phyloP scores from a whole-genome alignment of 2,797 vertebrate genomes.

The Falco novaeseelandiae region DNA sequence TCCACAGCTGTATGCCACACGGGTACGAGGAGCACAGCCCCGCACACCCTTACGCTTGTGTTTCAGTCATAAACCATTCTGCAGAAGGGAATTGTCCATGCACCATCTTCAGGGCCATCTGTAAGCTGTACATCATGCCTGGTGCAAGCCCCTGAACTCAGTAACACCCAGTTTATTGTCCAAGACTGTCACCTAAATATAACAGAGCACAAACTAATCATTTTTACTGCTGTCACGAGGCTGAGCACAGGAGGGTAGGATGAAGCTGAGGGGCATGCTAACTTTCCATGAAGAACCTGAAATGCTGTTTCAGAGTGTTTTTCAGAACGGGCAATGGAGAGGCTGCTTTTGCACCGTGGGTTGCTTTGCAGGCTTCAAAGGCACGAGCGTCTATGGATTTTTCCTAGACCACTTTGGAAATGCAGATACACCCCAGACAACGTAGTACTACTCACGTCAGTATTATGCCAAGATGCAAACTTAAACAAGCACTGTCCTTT shows the following conservation, averaged over 20 bases:
- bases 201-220: constrained; percentile 27
- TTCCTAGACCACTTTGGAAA: neutral
- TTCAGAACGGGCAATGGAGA: neutral
- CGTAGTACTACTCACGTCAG: neutral
- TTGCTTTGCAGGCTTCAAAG: neutral
- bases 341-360: neutral
- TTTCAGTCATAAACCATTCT: neutral
- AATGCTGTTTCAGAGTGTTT: neutral
- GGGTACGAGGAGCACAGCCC: neutral
- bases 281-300: neutral
- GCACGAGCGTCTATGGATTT: neutral
- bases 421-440: neutral
- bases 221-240: constrained; percentile 13
- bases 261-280: constrained; percentile 5
- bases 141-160: constrained; percentile 33
- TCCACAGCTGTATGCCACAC: accelerated
- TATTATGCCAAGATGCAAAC: neutral
- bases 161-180: constrained; percentile 15
- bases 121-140: neutral
- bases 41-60: neutral
- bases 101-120: constrained; percentile 20
- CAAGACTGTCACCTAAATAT: constrained; percentile 41
- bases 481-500: neutral
- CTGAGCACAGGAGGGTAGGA: neutral
- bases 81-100: neutral